Conservation (phyloP, 2,888 invertebrate genomes). For the Noctuana brunneofusca region DNA sequence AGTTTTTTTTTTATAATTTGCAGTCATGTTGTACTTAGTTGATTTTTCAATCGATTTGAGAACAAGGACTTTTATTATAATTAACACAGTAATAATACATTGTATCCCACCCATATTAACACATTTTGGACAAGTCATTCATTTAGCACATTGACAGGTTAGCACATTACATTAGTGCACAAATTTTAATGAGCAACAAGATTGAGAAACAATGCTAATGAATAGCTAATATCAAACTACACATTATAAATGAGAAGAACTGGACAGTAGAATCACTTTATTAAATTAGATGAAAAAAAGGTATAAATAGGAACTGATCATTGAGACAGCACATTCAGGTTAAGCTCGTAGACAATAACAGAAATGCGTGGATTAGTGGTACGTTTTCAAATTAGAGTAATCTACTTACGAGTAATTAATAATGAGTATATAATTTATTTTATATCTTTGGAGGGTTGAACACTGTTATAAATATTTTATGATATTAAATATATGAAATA, state of each 20-base stretch:
- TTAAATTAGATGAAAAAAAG: conserved; percentile 70
- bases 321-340: conserved; percentile 68
- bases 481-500: too few species aligned
- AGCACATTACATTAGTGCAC: conserved; percentile 20
- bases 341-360: conserved; percentile 61
- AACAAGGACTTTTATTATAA: neutral
- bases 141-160: conserved; percentile 3
- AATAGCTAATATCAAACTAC: conserved; percentile 59
- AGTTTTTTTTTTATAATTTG: neutral
- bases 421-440: conserved; percentile 15
- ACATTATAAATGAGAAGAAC: conserved; percentile 70
- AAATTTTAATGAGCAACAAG: conserved; percentile 42
- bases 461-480: too few species aligned
- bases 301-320: conserved; percentile 73
- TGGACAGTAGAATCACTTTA: conserved; percentile 58
- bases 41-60: neutral
- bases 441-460: too few species aligned
- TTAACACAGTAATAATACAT: conserved; percentile 15
- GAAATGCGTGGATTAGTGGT: conserved; percentile 73
- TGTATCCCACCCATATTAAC: conserved; percentile 2
- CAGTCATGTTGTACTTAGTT: neutral
- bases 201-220: conserved; percentile 67
- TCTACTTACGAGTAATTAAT: conserved; percentile 15
- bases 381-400: conserved; percentile 45
- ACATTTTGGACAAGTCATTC: conserved; percentile 4